Evolutionary conservation across 2,113 vertebrate species (phyloP), one percentile per base, ranked within the genome.

Genomic region (Orientallactaga bullata): DNA sequence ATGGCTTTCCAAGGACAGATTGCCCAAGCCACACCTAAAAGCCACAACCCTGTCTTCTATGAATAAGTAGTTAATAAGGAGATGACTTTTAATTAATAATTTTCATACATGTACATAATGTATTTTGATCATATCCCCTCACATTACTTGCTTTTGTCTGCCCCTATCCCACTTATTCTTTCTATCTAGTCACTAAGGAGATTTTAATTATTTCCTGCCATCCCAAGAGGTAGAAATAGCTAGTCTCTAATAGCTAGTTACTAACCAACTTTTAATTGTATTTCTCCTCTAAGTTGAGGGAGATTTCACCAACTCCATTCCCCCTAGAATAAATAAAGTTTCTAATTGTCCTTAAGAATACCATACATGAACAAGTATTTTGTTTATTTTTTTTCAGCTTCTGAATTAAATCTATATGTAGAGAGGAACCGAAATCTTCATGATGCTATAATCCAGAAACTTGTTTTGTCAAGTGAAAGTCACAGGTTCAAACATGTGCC

Each of bases 271-370:
- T 85, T 42, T 37, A 39, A 77, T 30, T 63, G n/a, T 61, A 79
- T n/a, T 35, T 81, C 72, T 71, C 35, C 21, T 91, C 58, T 83
- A 74, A 68, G 4, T 32, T 74, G 17, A 30, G 30, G 6, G 20
- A 95, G 63, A 74, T 28, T 32, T 69, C 26, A 65, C 10, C 9
- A 39, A 61, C 61, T 78, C 69, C 71, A 68, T n/a, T 87, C 26
- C 42, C 42, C 3, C 30, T 21, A 60, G 47, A 61, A 91, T 73
- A 85, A 37, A 35, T 3, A 32, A 65, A 65, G 32, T 5, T 73
- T 86, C 61, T 47, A 83, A 51, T 32, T 91, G 51, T 85, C 87
- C 73, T 77, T 61, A 39, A 90, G 88, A 69, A 93, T 51, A 89
- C 16, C 26, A 55, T 30, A 18, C 73, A 81, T 77, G 30, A 47